Percentiles rank a stretch among this genome's conserved stretches.
These are phyloP conservation scores for Neodontobutis hainanensis DNA, from an alignment of 2,113 vertebrate genomes.

Conservation along the genomic window DNA sequence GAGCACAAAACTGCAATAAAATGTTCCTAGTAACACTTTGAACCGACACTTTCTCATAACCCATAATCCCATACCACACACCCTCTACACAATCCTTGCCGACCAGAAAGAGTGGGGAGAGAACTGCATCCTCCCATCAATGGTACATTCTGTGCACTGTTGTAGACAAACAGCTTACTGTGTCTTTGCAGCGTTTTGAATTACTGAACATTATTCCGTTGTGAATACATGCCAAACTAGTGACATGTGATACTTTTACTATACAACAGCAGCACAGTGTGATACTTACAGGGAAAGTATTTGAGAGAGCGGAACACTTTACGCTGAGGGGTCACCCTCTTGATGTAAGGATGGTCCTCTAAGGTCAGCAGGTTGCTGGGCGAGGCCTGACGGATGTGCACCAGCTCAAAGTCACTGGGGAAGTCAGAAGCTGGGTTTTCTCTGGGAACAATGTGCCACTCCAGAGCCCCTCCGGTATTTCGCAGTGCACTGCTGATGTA, in stretches of 20 bases:
- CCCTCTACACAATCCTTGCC: too few relatives aligned
- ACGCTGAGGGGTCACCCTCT: slow-evolving; percentile 93
- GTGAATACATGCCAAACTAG: background rate
- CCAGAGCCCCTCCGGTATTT: slow-evolving; percentile 79
- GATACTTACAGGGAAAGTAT: slow-evolving; percentile 85
- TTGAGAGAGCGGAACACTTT: slow-evolving; percentile 94
- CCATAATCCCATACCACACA: too few relatives aligned
- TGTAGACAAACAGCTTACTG: slow-evolving; percentile 19
- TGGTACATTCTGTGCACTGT: slow-evolving; percentile 23
- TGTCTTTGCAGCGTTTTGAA: slow-evolving; percentile 6
- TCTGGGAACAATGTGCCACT: slow-evolving; percentile 93
- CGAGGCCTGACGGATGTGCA: slow-evolving; percentile 90
- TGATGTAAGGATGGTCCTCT: slow-evolving; percentile 95
- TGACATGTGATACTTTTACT: background rate
- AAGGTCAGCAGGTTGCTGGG: slow-evolving; percentile 84
- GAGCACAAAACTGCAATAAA: too few relatives aligned
- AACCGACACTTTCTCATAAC: too few relatives aligned
- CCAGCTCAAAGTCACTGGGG: slow-evolving; percentile 96
- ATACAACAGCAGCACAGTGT: background rate
- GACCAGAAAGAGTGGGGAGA: slow-evolving; percentile 15
- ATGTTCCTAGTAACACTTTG: too few relatives aligned
- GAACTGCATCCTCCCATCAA: slow-evolving; percentile 32
- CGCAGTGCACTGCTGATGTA: slow-evolving; percentile 94
- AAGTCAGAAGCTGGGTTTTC: slow-evolving; percentile 97
- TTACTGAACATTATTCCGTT: slow-evolving; percentile 11